Evolutionary conservation across 2,888 invertebrate species (phyloP).

Genomic region (Conus canariensis): DNA sequence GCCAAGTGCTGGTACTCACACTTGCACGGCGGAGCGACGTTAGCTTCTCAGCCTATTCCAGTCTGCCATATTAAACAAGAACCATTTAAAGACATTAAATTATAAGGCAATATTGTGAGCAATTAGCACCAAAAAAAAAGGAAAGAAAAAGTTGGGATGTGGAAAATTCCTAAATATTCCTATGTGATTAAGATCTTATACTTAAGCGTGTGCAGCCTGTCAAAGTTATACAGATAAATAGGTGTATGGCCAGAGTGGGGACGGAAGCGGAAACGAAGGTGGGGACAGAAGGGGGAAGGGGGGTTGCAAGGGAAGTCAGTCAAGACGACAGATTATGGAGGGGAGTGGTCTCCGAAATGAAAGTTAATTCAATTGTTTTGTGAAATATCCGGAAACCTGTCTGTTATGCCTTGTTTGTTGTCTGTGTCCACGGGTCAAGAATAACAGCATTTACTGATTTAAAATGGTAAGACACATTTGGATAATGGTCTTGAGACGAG

Average conservation of each 20-base stretch:
- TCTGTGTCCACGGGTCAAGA: neutral
- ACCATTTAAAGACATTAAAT: neutral
- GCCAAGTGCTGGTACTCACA: neutral
- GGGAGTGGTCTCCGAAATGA: constrained; percentile 29
- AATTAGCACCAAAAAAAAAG: too few species aligned
- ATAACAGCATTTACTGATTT: neutral
- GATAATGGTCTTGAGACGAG: too few species aligned
- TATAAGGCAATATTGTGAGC: too few species aligned
- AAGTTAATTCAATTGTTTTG: neutral
- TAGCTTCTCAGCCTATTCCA: neutral
- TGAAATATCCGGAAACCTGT: neutral
- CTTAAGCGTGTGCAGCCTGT: neutral
- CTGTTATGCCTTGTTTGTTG: neutral
- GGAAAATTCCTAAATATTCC: too few species aligned
- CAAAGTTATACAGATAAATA: neutral
- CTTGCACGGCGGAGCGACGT: neutral
- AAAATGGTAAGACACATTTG: neutral
- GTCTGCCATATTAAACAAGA: neutral
- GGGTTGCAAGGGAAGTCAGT: neutral
- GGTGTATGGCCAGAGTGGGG: neutral
- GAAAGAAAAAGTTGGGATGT: too few species aligned
- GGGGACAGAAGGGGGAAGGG: too few species aligned
- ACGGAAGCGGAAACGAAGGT: neutral
- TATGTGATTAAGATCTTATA: too few species aligned
- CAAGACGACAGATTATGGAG: neutral